These are phyloP conservation scores for Pteruthius melanotis DNA, from an alignment of 2,113 vertebrate species.

Conservation along the genomic window DNA sequence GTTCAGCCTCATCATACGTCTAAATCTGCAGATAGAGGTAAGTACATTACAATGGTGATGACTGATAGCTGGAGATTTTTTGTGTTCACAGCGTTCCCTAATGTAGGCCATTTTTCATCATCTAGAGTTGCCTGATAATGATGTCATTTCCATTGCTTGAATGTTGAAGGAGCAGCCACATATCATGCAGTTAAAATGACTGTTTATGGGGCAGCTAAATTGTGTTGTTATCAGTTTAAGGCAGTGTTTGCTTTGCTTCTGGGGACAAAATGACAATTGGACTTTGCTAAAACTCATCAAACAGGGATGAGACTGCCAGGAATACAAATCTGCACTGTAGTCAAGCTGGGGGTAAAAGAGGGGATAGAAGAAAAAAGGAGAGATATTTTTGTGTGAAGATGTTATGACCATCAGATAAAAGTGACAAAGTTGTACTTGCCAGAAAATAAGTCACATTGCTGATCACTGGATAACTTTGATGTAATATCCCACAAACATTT, in stretches of 20 bases:
- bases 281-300: constrained; percentile 64
- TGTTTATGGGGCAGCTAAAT: constrained; percentile 66
- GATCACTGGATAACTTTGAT: constrained; percentile 48
- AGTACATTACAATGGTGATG: constrained; percentile 59
- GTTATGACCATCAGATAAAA: constrained; percentile 61
- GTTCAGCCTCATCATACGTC: neutral
- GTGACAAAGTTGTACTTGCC: constrained; percentile 43
- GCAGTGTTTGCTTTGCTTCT: constrained; percentile 67
- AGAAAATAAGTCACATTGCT: constrained; percentile 61
- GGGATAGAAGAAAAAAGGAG: neutral
- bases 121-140: constrained; percentile 68
- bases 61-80: constrained; percentile 67
- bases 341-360: neutral
- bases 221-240: constrained; percentile 70
- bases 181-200: constrained; percentile 64
- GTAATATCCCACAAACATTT: constrained; percentile 34
- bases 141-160: constrained; percentile 74
- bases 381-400: constrained; percentile 37
- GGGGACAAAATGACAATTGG: constrained; percentile 62
- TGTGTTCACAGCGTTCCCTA: constrained; percentile 69
- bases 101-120: constrained; percentile 73
- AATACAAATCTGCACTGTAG: constrained; percentile 54
- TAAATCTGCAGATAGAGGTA: constrained; percentile 62
- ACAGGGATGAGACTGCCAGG: constrained; percentile 26
- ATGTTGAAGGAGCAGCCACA: constrained; percentile 63